Conservation (phyloP, 1,140 invertebrate species). For the Papilio polytes region DNA sequence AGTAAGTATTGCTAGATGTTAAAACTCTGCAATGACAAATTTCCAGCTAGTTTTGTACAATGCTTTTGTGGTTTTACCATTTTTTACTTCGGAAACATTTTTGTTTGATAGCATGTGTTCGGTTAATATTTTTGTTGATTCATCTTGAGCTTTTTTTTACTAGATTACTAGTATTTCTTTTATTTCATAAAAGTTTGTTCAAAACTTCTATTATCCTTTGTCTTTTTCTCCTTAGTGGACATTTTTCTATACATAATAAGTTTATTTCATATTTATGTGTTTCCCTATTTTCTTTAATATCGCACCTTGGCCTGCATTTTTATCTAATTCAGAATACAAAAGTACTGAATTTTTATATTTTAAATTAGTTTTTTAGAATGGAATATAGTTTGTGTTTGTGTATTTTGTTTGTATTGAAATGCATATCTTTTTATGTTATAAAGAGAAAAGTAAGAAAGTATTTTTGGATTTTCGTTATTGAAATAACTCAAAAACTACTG, state of each 20-base stretch:
- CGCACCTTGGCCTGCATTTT: neutral
- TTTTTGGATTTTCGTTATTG: no score
- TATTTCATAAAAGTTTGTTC: no score
- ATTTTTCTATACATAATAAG: no score
- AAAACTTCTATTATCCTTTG: no score
- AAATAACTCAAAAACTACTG: no score
- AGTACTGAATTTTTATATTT: neutral
- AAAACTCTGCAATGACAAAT: constrained; percentile 2
- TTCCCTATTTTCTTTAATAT: neutral
- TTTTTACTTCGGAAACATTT: neutral
- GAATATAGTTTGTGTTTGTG: neutral
- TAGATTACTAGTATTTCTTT: no score
- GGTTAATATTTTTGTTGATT: no score
- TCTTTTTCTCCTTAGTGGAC: no score
- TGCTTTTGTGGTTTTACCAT: neutral
- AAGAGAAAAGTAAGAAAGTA: no score
- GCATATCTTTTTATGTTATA: no score
- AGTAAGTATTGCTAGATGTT: constrained; percentile 63
- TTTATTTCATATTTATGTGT: neutral
- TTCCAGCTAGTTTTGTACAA: neutral
- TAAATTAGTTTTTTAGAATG: neutral
- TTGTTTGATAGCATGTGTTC: neutral
- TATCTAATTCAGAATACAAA: neutral
- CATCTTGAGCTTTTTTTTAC: neutral
- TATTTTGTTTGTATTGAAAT: neutral